Evolutionary conservation across 2,888 invertebrate genomes (phyloP).

Genomic region (Lasioglossum leucozonium): DNA sequence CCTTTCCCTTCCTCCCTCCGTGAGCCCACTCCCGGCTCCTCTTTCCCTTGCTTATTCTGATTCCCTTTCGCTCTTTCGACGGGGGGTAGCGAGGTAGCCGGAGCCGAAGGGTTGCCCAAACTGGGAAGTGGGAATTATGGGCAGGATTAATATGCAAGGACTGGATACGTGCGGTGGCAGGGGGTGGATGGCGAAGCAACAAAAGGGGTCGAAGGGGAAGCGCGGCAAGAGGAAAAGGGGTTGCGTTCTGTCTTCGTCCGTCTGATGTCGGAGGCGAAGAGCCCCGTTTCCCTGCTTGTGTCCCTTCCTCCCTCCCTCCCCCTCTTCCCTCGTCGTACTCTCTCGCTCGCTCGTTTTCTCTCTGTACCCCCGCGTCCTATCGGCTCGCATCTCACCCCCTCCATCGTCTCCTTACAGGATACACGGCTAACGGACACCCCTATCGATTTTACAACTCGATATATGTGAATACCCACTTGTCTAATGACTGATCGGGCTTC

Average conservation of each 20-base stretch:
- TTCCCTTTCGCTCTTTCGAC: slow-evolving; percentile 71
- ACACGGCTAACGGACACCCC: slow-evolving; percentile 84
- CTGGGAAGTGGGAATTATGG: slow-evolving; percentile 85
- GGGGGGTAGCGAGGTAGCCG: slow-evolving; percentile 77
- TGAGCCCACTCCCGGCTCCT: slow-evolving; percentile 72
- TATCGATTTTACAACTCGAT: slow-evolving; percentile 85
- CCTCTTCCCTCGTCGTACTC: background rate
- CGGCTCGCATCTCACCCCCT: slow-evolving; percentile 81
- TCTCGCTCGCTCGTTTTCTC: background rate
- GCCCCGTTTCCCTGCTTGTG: slow-evolving; percentile 60
- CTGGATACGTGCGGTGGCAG: slow-evolving; percentile 84
- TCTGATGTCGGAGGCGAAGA: slow-evolving; percentile 65
- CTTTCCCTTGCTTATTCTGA: slow-evolving; percentile 75
- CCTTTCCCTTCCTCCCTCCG: slow-evolving; percentile 68
- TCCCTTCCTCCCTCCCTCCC: slow-evolving; percentile 40
- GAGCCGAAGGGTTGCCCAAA: slow-evolving; percentile 84
- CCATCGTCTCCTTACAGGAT: slow-evolving; percentile 82
- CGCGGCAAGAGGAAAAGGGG: slow-evolving; percentile 71
- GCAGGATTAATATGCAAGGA: slow-evolving; percentile 85
- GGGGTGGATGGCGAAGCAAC: slow-evolving; percentile 82
- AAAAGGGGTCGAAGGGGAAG: slow-evolving; percentile 84
- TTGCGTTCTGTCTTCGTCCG: slow-evolving; percentile 66
- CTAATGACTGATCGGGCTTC: slow-evolving; percentile 85
- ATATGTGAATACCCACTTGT: slow-evolving; percentile 84
- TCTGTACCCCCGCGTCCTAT: slow-evolving; percentile 47